phyloP scores from a whole-genome alignment of 1,140 invertebrate genomes.

The Steinernema khuongi region DNA sequence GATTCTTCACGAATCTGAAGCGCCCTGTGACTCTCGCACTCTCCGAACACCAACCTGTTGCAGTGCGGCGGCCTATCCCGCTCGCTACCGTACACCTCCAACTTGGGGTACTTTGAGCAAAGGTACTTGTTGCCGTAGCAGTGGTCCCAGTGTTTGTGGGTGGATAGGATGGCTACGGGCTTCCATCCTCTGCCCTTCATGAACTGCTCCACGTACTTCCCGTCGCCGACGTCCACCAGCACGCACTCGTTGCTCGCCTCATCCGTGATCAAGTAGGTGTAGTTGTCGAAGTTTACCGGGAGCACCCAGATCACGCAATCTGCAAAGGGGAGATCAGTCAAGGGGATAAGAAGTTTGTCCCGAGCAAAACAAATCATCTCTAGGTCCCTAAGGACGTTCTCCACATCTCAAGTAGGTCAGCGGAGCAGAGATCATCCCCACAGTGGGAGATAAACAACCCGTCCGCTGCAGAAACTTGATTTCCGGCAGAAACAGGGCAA shows the following conservation, averaged over 20 bases:
- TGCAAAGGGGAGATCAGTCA: background rate
- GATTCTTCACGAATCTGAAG: slow-evolving; percentile 3
- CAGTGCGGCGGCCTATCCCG: background rate
- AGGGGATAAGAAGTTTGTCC: background rate
- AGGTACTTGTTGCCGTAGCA: slow-evolving; percentile 7
- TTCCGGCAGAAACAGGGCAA: too few relatives aligned
- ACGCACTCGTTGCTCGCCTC: background rate
- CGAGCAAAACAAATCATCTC: background rate
- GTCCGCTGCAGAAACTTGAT: too few relatives aligned
- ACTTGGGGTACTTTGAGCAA: background rate
- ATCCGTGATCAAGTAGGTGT: slow-evolving; percentile 12
- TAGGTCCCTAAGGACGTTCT: background rate
- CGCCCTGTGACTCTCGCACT: background rate
- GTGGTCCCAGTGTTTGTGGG: slow-evolving; percentile 1
- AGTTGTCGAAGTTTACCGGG: slow-evolving; percentile 10
- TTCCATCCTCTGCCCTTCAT: background rate
- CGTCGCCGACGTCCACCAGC: slow-evolving; percentile 2
- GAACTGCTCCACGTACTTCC: slow-evolving; percentile 2
- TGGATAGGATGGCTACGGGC: background rate
- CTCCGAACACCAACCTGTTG: background rate
- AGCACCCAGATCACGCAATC: slow-evolving; percentile 12
- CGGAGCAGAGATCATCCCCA: too few relatives aligned
- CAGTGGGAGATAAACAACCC: too few relatives aligned
- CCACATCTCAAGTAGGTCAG: too few relatives aligned
- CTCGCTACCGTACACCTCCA: background rate